phyloP scores from a whole-genome alignment of 2,888 invertebrate genomes.

The Epistrophe grossulariae region DNA sequence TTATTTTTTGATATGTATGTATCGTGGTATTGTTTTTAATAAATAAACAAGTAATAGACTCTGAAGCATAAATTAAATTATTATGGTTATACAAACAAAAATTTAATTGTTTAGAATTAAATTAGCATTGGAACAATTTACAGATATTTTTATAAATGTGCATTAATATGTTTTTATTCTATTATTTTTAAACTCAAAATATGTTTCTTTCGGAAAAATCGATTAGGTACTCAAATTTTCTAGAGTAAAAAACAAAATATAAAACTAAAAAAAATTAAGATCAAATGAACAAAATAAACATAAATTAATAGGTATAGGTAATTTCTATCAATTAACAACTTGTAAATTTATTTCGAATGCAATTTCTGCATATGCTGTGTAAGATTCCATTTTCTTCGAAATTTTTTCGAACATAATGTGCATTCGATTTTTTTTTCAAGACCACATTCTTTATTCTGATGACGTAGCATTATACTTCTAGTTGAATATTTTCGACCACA shows the following conservation, averaged over 20 bases:
- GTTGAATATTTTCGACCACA: slow-evolving; percentile 78
- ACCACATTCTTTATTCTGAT: slow-evolving; percentile 80
- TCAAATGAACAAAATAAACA: not conserved
- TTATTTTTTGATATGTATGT: not conserved
- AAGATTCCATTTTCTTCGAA: slow-evolving; percentile 85
- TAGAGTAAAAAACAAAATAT: not conserved
- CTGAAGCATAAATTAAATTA: slow-evolving; percentile 24
- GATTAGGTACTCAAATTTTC: not conserved
- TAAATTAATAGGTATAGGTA: not conserved
- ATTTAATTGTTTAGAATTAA: slow-evolving; percentile 1
- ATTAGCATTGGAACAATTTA: slow-evolving; percentile 33
- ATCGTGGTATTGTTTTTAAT: not conserved
- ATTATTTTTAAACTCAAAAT: not conserved
- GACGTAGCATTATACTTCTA: slow-evolving; percentile 78
- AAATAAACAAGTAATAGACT: slow-evolving; percentile 35
- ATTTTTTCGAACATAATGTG: slow-evolving; percentile 81
- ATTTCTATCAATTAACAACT: not conserved
- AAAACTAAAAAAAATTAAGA: not conserved
- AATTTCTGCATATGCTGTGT: slow-evolving; percentile 84
- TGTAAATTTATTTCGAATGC: slow-evolving; percentile 74
- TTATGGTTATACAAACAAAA: not conserved
- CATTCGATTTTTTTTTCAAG: slow-evolving; percentile 83
- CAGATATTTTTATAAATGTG: slow-evolving; percentile 12
- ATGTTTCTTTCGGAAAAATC: not conserved
- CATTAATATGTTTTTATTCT: not conserved